Evolutionary conservation across 2,888 invertebrate species (phyloP), one percentile per base, ranked within the genome.

Genomic region (Ariolimax columbianus): DNA sequence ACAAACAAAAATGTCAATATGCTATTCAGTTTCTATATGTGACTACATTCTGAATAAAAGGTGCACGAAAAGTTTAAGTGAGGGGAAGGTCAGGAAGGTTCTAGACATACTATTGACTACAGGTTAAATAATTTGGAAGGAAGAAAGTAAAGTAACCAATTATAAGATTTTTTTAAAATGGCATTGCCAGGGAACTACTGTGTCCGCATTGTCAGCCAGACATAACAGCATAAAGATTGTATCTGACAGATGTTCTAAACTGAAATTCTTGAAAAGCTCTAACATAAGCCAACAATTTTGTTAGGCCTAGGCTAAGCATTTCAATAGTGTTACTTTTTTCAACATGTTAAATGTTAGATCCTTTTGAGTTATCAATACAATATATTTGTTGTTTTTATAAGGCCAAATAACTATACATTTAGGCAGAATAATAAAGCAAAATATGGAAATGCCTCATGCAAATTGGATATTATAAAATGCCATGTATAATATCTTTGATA

Each of bases 371-470:
- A 66, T 33, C 3, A 33, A 6, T 66, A 17, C 7, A 63, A 17
- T 6, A 30, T 33, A 33, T 66, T 33, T 55, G 3, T 19, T 55
- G 3, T 55, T 19, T 19, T 14, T 55, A 3, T 33, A 66, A 33
- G 33, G 66, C 66, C n/a, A n/a, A n/a, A 66, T 33, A 33, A 33
- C 30, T 40, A 14, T 43, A 43, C 19, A 30, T 9, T 43, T 30
- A 43, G 40, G 43, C n/a, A 73, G 47, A n/a, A 26, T 73, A 73
- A 30, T 36, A 73, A 33, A 73, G 73, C 73, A 43, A 47, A 40
- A 9, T 66, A 33, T 66, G 33, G 66, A 43, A 73, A 73, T n/a
- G 40, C n/a, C n/a, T 43, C 73, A 73, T 47, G 73, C 73, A 73
- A 73, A 73, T 47, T 6, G 73, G 73, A 43, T 14, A 9, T 66